These are phyloP conservation scores for Empidonax traillii DNA, from an alignment of 2,113 vertebrate genomes.

Conservation along the genomic window DNA sequence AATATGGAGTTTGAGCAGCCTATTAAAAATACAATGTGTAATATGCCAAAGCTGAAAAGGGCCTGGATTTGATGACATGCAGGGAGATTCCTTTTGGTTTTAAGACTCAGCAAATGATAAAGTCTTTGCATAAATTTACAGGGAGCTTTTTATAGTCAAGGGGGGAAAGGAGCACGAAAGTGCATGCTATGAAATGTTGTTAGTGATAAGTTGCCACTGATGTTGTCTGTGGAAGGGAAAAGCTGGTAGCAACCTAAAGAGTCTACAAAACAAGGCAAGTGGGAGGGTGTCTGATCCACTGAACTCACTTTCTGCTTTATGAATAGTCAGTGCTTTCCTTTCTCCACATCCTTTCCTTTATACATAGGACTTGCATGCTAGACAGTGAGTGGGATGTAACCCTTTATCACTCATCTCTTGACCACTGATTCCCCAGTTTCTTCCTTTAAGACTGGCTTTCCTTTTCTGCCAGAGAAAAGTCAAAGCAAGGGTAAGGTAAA, in stretches of 20 bases:
- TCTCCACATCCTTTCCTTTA: background rate
- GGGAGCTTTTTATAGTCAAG: slow-evolving; percentile 30
- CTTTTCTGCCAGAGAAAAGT: background rate
- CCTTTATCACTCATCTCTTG: background rate
- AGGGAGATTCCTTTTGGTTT: slow-evolving; percentile 8
- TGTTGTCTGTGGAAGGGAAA: background rate
- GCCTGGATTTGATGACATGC: background rate
- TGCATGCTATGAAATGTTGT: background rate
- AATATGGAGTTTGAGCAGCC: background rate
- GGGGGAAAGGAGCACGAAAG: background rate
- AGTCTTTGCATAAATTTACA: slow-evolving; percentile 46
- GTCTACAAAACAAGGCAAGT: background rate
- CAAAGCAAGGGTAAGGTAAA: background rate
- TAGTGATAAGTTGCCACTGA: background rate
- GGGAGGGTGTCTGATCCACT: background rate
- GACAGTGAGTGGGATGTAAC: background rate
- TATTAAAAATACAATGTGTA: background rate
- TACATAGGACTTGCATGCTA: background rate
- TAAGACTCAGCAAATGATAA: slow-evolving; percentile 18
- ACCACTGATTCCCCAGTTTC: background rate
- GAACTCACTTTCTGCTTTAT: background rate
- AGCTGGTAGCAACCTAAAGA: background rate
- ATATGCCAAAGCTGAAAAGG: background rate
- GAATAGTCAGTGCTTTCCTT: background rate
- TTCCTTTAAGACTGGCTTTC: background rate